phyloP scores from a whole-genome alignment of 37 sponge, comb jelly and placozoan species.

The Ephydatia muelleri region DNA sequence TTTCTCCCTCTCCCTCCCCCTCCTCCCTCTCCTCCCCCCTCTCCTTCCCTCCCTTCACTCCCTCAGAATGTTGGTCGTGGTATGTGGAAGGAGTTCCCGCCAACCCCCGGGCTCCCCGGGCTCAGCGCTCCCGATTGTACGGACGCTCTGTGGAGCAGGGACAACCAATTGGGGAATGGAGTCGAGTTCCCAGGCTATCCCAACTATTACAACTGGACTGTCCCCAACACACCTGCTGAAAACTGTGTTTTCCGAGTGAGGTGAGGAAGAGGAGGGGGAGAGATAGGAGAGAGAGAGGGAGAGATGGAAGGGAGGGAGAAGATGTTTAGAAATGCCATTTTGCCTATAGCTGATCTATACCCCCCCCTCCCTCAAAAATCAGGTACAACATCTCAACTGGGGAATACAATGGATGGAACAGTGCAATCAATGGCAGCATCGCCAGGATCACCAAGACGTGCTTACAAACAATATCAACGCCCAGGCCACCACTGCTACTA shows the following conservation, averaged over 20 bases:
- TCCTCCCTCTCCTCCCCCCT: too few species aligned
- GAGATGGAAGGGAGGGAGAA: too few species aligned
- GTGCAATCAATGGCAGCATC: conserved; percentile 7
- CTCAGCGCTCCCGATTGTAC: conserved; percentile 86
- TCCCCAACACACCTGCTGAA: conserved; percentile 82
- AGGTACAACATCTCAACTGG: conserved; percentile 97
- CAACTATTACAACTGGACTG: conserved; percentile 95
- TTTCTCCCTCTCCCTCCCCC: too few species aligned
- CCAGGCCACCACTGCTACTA: not conserved
- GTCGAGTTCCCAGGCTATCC: conserved; percentile 87
- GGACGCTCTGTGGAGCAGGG: conserved; percentile 84
- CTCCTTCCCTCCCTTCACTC: too few species aligned
- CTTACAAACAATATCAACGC: not conserved
- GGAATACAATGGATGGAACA: conserved; percentile 89
- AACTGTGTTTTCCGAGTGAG: conserved; percentile 90
- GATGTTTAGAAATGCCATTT: too few species aligned
- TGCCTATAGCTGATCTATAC: too few species aligned
- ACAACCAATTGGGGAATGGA: conserved; percentile 91
- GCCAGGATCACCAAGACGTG: not conserved
- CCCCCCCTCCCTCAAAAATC: too few species aligned
- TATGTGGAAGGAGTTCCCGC: conserved; percentile 60
- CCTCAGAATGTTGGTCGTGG: conserved; percentile 18
- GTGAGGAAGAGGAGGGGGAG: conserved; percentile 3
- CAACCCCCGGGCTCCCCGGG: conserved; percentile 31
- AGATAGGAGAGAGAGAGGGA: too few species aligned